Evolutionary conservation across 2,113 vertebrate genomes (phyloP).

Genomic region (Nothobranchius furzeri): DNA sequence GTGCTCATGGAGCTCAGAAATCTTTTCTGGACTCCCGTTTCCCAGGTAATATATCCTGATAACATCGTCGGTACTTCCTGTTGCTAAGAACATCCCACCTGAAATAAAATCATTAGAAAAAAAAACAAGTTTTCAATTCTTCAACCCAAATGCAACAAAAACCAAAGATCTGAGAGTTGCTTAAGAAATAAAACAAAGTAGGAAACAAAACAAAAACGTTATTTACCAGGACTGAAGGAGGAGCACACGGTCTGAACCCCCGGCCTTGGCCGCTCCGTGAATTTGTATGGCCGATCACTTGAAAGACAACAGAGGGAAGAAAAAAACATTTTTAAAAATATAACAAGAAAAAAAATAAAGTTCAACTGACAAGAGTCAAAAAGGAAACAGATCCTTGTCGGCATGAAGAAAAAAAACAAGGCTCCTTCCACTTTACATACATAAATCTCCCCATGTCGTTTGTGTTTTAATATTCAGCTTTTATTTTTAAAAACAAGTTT

Average conservation of each 20-base stretch:
- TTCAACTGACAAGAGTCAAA: no score
- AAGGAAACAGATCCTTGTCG: no score
- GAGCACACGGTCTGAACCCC: constrained; percentile 96
- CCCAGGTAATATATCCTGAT: constrained; percentile 98
- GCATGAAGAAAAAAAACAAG: no score
- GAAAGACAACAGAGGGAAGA: constrained; percentile 9
- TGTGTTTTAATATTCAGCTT: no score
- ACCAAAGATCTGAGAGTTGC: background rate
- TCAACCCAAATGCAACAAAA: background rate
- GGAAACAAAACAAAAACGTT: background rate
- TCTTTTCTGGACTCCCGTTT: constrained; percentile 90
- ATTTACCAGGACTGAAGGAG: constrained; percentile 94
- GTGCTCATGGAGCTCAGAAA: constrained; percentile 92
- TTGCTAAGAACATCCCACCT: constrained; percentile 97
- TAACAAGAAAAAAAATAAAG: background rate
- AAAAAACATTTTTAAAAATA: background rate
- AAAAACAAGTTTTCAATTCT: background rate
- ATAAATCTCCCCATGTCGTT: no score
- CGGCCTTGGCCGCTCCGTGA: constrained; percentile 91
- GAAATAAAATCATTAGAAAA: constrained; percentile 24
- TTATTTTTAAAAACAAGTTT: no score
- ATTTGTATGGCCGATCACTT: constrained; percentile 91
- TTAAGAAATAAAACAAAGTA: background rate
- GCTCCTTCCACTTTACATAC: no score
- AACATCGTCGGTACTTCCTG: constrained; percentile 95